Percentiles rank a stretch among this genome's conserved stretches.
Evolutionary conservation across 1,140 invertebrate genomes (phyloP).

Genomic region (Heliothis subflexa): DNA sequence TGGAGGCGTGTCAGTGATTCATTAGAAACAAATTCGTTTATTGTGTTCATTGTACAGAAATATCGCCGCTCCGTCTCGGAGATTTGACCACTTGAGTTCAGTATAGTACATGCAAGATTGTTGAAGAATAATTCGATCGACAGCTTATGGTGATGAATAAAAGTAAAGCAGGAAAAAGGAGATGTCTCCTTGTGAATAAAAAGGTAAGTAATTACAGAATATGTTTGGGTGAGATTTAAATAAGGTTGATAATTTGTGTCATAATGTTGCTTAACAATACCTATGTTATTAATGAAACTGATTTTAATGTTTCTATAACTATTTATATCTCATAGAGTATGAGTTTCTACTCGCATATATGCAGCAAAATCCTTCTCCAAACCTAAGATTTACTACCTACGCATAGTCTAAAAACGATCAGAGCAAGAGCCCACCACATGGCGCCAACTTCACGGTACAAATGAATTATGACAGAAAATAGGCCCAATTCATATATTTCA

Average conservation of each 20-base stretch:
- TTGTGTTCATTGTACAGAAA: conserved; percentile 54
- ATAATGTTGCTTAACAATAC: too few relatives aligned
- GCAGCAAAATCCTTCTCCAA: background rate
- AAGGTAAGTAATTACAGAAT: too few relatives aligned
- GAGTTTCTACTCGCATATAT: too few relatives aligned
- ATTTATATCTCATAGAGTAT: too few relatives aligned
- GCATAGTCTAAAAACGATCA: conserved; percentile 31
- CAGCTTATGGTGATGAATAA: background rate
- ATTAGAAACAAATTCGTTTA: conserved; percentile 74
- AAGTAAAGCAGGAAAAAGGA: background rate
- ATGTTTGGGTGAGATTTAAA: too few relatives aligned
- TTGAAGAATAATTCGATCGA: conserved; percentile 8
- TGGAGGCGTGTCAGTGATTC: conserved; percentile 60
- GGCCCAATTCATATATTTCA: conserved; percentile 57
- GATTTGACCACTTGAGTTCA: conserved; percentile 12
- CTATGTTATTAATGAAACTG: too few relatives aligned
- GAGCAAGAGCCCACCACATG: conserved; percentile 64
- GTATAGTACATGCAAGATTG: conserved; percentile 49
- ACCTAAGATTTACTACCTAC: conserved; percentile 57
- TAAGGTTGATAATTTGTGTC: too few relatives aligned
- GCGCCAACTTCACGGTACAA: conserved; percentile 68
- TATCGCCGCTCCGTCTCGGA: conserved; percentile 54
- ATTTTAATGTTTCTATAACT: background rate
- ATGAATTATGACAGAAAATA: conserved; percentile 65
- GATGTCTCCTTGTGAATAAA: background rate